A percentile compares a stretch with the other conserved stretches of the same genome.
Evolutionary conservation across 2,888 invertebrate species (phyloP).

Genomic region (Xylota sylvarum): DNA sequence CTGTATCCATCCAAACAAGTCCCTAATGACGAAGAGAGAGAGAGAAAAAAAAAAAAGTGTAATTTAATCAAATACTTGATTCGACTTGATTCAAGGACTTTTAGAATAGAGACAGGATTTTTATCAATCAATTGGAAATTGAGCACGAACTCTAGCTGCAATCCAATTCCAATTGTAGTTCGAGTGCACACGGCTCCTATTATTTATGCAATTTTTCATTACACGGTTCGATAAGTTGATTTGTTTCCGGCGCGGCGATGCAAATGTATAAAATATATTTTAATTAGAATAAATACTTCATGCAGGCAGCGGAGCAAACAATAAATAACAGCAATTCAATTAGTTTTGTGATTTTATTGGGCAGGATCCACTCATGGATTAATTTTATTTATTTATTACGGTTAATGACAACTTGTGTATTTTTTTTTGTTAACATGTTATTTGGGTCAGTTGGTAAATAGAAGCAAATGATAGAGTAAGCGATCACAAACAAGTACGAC

Average conservation of each 20-base stretch:
- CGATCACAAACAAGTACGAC: no score
- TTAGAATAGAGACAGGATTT: neutral
- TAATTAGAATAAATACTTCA: conserved; percentile 7
- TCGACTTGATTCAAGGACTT: neutral
- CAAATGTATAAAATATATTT: conserved; percentile 15
- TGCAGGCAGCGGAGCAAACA: neutral
- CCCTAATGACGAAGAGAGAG: neutral
- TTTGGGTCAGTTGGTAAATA: neutral
- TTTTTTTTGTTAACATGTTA: neutral
- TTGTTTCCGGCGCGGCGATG: neutral
- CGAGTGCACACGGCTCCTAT: neutral
- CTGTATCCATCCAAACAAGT: neutral
- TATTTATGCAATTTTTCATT: conserved; percentile 19
- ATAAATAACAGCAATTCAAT: neutral
- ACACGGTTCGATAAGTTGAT: conserved; percentile 12
- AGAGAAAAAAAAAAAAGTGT: neutral
- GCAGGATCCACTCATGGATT: neutral
- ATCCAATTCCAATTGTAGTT: conserved; percentile 3
- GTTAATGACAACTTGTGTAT: neutral
- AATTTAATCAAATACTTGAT: neutral
- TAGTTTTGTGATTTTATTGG: conserved; percentile 3
- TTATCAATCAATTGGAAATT: neutral
- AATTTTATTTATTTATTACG: neutral
- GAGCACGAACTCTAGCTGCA: neutral
- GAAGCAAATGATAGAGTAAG: no score